Percentiles rank a stretch among this genome's conserved stretches.
Conservation (phyloP, 2,113 vertebrate species). For the Bos indicus region DNA sequence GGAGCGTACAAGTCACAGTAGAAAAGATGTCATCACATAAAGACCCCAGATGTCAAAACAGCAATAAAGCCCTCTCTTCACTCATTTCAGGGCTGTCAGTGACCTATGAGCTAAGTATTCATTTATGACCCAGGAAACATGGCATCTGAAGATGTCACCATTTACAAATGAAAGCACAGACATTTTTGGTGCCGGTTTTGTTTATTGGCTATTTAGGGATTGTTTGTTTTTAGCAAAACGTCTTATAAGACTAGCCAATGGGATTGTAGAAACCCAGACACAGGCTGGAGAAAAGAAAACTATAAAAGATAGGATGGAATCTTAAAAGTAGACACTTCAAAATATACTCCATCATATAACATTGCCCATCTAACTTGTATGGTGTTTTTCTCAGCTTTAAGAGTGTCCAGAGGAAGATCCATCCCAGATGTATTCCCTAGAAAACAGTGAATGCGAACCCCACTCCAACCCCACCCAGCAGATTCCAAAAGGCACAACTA, state of each 20-base stretch:
- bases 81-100: constrained; percentile 35
- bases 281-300: neutral
- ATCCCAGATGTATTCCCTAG: neutral
- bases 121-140: neutral
- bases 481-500: neutral
- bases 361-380: neutral
- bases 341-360: neutral
- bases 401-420: neutral
- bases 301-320: neutral
- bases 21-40: constrained; percentile 42
- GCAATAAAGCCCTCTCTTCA: constrained; percentile 25
- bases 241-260: neutral
- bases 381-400: neutral
- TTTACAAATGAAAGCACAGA: constrained; percentile 3
- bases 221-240: constrained; percentile 23
- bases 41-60: constrained; percentile 50
- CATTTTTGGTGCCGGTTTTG: neutral
- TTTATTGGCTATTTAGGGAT: neutral
- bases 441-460: neutral
- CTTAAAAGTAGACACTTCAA: constrained; percentile 5
- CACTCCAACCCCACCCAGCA: neutral
- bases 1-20: constrained; percentile 23
- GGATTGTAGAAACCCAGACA: neutral
- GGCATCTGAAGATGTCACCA: neutral
- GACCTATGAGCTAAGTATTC: constrained; percentile 9